A percentile compares a stretch with the other conserved stretches of the same genome.
phyloP scores from a whole-genome alignment of 2,113 vertebrate genomes.

The Dipodomys merriami region DNA sequence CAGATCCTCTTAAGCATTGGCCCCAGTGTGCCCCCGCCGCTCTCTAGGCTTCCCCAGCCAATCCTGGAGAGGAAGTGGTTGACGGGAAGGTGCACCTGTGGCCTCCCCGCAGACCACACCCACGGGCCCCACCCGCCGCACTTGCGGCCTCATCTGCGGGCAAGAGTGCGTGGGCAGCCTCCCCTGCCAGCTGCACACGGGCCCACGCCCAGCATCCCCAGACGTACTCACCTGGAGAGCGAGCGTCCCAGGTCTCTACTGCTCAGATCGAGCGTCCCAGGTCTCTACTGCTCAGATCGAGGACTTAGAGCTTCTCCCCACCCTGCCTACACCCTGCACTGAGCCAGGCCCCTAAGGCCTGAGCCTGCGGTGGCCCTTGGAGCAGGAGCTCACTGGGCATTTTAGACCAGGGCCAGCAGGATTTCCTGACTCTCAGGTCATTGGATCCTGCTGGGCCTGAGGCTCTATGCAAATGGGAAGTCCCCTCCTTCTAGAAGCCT shows the following conservation, averaged over 20 bases:
- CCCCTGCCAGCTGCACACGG: conserved; percentile 78
- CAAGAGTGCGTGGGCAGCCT: neutral
- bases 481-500: neutral
- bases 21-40: accelerated
- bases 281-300: conserved; percentile 80
- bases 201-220: conserved; percentile 76
- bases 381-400: neutral
- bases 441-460: neutral
- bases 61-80: neutral
- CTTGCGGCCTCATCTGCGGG: neutral
- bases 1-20: neutral
- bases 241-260: conserved; percentile 83
- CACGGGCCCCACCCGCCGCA: neutral
- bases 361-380: neutral
- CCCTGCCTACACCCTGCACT: conserved; percentile 20
- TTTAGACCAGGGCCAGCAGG: neutral
- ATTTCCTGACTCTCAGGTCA: neutral
- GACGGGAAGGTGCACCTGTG: too few species aligned
- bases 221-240: conserved; percentile 78
- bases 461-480: neutral
- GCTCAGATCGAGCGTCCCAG: conserved; percentile 82
- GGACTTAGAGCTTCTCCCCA: conserved; percentile 66
- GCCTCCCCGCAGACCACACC: conserved; percentile 16
- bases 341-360: neutral
- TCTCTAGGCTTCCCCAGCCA: neutral